Evolutionary conservation across 2,113 vertebrate species (phyloP), one percentile per base, ranked within the genome.

Genomic region (Leptobrachium leishanense): DNA sequence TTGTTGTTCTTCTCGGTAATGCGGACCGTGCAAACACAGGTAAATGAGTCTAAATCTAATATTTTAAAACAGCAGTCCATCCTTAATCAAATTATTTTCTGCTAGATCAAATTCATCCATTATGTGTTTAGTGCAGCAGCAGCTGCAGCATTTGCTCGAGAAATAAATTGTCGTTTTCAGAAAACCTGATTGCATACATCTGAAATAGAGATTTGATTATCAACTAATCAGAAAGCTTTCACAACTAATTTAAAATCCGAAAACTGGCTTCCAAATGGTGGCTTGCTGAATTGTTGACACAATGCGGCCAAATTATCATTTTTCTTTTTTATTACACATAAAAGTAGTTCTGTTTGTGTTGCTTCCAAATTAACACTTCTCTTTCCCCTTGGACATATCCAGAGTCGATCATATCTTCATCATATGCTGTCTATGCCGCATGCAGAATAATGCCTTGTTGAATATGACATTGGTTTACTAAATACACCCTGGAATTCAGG

Each of bases 191-290:
- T 81, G 66, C 43, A 54, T 74, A 54, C 65, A 54, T 40, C 65
- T 74, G 57, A 74, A 74, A 74, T 43, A 74, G 41, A 81, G 54
- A 81, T 81, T 74, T 74, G 64, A 81, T 81, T 81, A 81, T 81
- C 71, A 68, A 62, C 78, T 81, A 81, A 81, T 81, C 78, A 81
- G 59, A 81, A 81, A 81, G 78, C 78, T 81, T 81, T 81, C 64
- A 81, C 78, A 81, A 74, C 71, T 81, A 74, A 81, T 74, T 74
- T 81, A 20, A 81, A 74, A 74, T 74, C 72, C 74, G 71, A 40
- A 81, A 80, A 81, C 73, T 62, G 53, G 46, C 20, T 81, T 74
- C 64, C 77, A 72, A 43, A 57, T 68, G 5, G 39, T 74, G 50
- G 39, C 59, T 74, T 73, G 31, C 43, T 64, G 46, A 68, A 76